These are phyloP conservation scores for Zaprionus nigranus DNA, from an alignment of 1,140 invertebrate genomes.

Conservation along the genomic window DNA sequence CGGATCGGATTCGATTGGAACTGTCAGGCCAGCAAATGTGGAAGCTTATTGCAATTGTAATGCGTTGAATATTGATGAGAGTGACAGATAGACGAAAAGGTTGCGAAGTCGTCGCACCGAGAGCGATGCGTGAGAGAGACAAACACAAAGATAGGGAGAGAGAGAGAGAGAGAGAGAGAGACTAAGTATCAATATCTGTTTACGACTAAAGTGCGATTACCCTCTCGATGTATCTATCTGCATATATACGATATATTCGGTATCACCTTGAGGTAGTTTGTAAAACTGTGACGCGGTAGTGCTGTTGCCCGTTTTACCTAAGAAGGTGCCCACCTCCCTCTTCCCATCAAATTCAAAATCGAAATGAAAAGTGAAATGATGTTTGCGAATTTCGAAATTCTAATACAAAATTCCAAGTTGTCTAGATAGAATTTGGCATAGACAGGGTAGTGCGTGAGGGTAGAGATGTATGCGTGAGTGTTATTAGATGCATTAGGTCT, in stretches of 20 bases:
- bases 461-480: slow-evolving; percentile 16
- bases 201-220: slow-evolving; percentile 21
- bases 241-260: slow-evolving; percentile 16
- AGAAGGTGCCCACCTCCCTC: not conserved
- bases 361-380: slow-evolving; percentile 33
- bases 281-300: not conserved
- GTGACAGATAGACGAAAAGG: slow-evolving; percentile 24
- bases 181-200: slow-evolving; percentile 30
- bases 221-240: not conserved
- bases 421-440: not conserved
- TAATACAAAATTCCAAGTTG: not conserved
- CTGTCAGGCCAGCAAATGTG: slow-evolving; percentile 50
- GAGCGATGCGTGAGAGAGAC: not conserved
- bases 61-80: slow-evolving; percentile 81
- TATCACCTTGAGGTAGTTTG: slow-evolving; percentile 12
- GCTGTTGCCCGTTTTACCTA: not conserved
- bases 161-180: not conserved
- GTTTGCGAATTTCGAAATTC: slow-evolving; percentile 27
- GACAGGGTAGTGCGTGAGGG: not conserved
- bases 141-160: not conserved
- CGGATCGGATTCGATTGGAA: slow-evolving; percentile 37
- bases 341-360: not conserved
- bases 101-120: slow-evolving; percentile 15
- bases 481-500: not conserved
- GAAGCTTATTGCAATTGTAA: slow-evolving; percentile 81